Evolutionary conservation across 2,113 vertebrate genomes (phyloP).

Genomic region (Benitochromis conjunctus): DNA sequence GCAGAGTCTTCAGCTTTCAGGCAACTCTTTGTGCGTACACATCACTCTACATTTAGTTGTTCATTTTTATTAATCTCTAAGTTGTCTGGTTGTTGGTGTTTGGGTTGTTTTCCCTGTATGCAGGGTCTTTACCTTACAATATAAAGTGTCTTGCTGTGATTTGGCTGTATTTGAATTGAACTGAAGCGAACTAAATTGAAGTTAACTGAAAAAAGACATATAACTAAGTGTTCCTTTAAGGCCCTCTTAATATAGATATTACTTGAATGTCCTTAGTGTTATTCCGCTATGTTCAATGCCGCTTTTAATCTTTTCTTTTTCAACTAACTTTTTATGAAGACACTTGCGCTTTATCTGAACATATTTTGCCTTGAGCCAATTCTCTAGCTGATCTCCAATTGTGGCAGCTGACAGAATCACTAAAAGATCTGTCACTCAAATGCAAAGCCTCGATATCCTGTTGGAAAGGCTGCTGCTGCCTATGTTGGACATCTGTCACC

Average conservation of each 20-base stretch:
- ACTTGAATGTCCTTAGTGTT: not conserved
- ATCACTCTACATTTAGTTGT: not conserved
- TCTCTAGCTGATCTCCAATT: not conserved
- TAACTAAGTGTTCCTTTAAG: not conserved
- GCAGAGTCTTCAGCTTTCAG: not conserved
- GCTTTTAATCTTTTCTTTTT: not conserved
- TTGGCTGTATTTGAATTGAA: not conserved
- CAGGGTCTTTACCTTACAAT: not conserved
- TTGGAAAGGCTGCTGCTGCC: not conserved
- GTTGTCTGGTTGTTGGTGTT: not conserved
- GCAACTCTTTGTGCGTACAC: not conserved
- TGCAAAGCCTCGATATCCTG: not conserved
- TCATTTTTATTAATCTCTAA: rapidly evolving
- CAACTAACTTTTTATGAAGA: not conserved
- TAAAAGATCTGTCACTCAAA: constrained; percentile 28
- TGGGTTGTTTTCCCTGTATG: not conserved
- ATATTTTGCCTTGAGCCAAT: not conserved
- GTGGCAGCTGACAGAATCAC: not conserved
- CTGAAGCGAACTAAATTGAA: not conserved
- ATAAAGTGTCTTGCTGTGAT: not conserved
- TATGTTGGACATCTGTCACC: constrained; percentile 23
- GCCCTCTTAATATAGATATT: not conserved
- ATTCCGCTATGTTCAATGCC: not conserved
- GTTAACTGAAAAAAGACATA: not conserved
- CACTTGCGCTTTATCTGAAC: not conserved